phyloP scores from a whole-genome alignment of 2,888 invertebrate species.

The Clepsis dumicolana region DNA sequence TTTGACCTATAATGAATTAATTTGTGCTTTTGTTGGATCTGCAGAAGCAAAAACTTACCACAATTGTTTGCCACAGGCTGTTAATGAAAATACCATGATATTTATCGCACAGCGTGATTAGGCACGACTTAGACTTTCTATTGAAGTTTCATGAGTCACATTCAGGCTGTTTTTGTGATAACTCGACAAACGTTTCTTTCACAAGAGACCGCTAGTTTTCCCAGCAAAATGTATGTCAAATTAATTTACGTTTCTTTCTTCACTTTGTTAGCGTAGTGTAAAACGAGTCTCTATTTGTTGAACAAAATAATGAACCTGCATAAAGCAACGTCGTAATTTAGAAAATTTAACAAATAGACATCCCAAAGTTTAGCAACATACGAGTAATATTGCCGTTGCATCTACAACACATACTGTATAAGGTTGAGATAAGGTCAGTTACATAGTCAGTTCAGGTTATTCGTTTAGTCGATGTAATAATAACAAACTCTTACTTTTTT shows the following conservation, averaged over 20 bases:
- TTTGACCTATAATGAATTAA: too few relatives aligned
- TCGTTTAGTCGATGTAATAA: too few relatives aligned
- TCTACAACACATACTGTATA: too few relatives aligned
- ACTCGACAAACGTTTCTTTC: constrained; percentile 46
- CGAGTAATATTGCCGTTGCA: too few relatives aligned
- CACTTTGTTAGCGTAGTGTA: constrained; percentile 50
- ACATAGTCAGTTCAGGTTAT: too few relatives aligned
- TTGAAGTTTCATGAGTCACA: constrained; percentile 14
- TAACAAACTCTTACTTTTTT: too few relatives aligned
- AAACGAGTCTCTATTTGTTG: constrained; percentile 29
- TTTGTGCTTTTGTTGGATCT: too few relatives aligned
- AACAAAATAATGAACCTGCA: not conserved
- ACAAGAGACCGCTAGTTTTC: constrained; percentile 47
- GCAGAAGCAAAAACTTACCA: not conserved
- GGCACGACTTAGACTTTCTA: constrained; percentile 9
- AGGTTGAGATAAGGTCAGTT: too few relatives aligned
- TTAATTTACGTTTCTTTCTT: constrained; percentile 53
- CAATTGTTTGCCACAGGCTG: not conserved
- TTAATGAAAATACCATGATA: not conserved
- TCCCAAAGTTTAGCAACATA: not conserved
- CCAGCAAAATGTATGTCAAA: constrained; percentile 49
- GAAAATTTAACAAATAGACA: not conserved
- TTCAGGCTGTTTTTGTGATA: constrained; percentile 9
- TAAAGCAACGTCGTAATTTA: not conserved
- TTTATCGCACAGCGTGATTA: constrained; percentile 16